phyloP scores from a whole-genome alignment of 1,140 invertebrate genomes.

The Drosophila oshimai region DNA sequence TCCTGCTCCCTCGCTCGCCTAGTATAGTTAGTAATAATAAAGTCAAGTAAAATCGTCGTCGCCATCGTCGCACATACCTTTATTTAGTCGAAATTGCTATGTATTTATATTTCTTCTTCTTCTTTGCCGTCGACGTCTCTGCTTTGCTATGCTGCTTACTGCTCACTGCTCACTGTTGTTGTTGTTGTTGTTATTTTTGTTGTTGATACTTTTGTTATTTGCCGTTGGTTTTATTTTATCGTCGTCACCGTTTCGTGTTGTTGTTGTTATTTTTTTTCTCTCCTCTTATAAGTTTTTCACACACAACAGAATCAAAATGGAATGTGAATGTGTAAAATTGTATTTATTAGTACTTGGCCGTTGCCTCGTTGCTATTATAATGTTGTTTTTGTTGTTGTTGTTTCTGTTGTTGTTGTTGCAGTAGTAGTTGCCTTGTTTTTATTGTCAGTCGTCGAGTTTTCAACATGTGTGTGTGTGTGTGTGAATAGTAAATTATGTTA shows the following conservation, averaged over 20 bases:
- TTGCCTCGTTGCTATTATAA: constrained; percentile 18
- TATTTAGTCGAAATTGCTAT: constrained; percentile 78
- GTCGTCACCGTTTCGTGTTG: too few relatives aligned
- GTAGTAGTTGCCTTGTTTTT: constrained; percentile 26
- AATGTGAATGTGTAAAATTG: constrained; percentile 70
- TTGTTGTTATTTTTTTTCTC: constrained; percentile 27
- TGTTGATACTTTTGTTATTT: constrained; percentile 40
- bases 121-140: constrained; percentile 27
- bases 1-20: constrained; percentile 5
- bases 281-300: constrained; percentile 66
- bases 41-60: constrained; percentile 54
- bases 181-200: constrained; percentile 21
- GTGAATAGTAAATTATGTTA: constrained; percentile 32
- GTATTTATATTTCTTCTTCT: constrained; percentile 56
- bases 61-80: constrained; percentile 67
- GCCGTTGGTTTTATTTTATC: too few relatives aligned
- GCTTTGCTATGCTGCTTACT: constrained; percentile 39
- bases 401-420: constrained; percentile 16
- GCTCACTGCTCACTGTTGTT: constrained; percentile 13
- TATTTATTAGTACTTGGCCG: constrained; percentile 47
- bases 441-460: background rate
- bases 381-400: constrained; percentile 20
- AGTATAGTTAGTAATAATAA: constrained; percentile 54
- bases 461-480: constrained; percentile 4
- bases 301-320: constrained; percentile 60